Evolutionary conservation across 2,888 invertebrate genomes (phyloP).

Genomic region (Oxystoma pomonae): DNA sequence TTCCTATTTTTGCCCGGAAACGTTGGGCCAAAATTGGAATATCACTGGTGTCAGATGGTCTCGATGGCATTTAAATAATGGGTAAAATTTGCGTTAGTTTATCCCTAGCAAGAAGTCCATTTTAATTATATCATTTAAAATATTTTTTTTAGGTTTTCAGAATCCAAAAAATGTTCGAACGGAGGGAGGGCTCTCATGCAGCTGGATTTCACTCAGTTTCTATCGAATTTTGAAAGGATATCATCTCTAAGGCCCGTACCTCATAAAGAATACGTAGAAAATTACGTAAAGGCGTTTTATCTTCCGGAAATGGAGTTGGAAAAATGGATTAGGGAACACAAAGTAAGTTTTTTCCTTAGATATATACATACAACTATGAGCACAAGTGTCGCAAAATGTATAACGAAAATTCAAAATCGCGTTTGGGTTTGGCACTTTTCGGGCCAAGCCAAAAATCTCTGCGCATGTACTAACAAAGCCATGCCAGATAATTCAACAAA

Average conservation of each 20-base stretch:
- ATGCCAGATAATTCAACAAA: no score
- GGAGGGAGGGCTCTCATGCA: slow-evolving; percentile 98
- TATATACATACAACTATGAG: no score
- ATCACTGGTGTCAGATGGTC: no score
- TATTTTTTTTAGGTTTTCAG: slow-evolving; percentile 63
- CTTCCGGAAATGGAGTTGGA: slow-evolving; percentile 84
- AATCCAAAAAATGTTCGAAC: slow-evolving; percentile 90
- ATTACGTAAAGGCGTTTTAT: slow-evolving; percentile 95
- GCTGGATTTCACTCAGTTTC: slow-evolving; percentile 91
- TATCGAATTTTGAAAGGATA: slow-evolving; percentile 85
- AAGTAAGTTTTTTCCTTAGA: slow-evolving; percentile 46
- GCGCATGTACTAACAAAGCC: no score
- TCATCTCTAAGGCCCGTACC: slow-evolving; percentile 81
- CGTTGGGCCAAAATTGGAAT: neutral
- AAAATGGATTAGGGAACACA: slow-evolving; percentile 81
- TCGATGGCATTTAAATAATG: no score
- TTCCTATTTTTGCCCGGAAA: no score
- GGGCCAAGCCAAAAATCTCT: no score
- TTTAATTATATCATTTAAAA: slow-evolving; percentile 1
- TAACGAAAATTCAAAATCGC: no score
- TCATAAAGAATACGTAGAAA: slow-evolving; percentile 86
- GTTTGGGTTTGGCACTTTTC: no score
- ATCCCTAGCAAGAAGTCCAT: no score
- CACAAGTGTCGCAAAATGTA: no score
- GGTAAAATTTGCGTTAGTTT: no score